Base-by-base conservation (phyloP, 2,113 vertebrate genomes). In the Malurus melanocephalus region DNA sequence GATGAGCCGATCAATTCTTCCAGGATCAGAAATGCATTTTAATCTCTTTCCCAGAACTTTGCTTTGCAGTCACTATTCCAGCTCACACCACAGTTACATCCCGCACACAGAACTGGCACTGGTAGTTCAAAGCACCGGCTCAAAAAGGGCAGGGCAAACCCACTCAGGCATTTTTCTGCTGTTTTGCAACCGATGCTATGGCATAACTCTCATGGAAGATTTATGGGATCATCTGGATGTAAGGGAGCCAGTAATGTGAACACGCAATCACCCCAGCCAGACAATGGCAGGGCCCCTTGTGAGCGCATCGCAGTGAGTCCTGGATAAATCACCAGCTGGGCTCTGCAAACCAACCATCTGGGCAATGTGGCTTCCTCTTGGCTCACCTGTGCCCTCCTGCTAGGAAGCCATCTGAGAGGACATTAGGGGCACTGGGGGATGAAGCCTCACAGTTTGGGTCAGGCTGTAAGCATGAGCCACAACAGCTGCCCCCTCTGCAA, bases 291-390 rank as follows among this genome's bases (percentile, higher is more conserved):
- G 88, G 80, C 75, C 33, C 13, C 81, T 81, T 16, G 55, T 67
- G 69, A 45, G 83, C 80, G 71, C 76, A 89, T 26, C 84, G 95
- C 91, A 94, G 65, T 8, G 46, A 95, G 90, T 74, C 86, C 84
- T 10, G 30, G 90, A 95, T 96, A 96, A 97, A 97, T 96, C 90
- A 96, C 75, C 84, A 88, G 93, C 69, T 45, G 14, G 89, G 94
- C 85, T 81, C 87, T 93, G 83, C 89, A 93, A 96, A 95, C 75
- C 69, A 97, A 80, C 97, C 96, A 97, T 97, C 96, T 97, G 97
- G 94, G 93, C 87, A 88, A 94, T 0, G 1, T 14, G 0, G 65
- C 49, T 90, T 92, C 88, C 96, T 97, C 94, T 95, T 96, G 96
- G 96, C 95, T 4, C 23, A 60, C 85, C 84, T 40, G 30, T 95